phyloP scores from a whole-genome alignment of 2,797 vertebrate species.

The Ctenosaura bakeri region DNA sequence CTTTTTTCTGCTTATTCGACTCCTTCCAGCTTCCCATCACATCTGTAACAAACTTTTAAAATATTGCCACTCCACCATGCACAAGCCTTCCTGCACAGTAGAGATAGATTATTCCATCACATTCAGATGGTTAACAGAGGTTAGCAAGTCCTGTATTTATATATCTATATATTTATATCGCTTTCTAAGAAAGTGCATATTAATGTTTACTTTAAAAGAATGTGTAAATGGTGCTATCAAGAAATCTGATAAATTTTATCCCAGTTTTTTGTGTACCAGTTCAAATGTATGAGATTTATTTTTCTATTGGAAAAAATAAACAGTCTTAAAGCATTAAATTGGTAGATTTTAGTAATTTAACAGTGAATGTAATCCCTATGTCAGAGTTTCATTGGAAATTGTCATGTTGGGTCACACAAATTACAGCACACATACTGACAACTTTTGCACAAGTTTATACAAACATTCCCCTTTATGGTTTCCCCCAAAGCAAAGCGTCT shows the following conservation, averaged over 20 bases:
- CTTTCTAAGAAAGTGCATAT: constrained; percentile 92
- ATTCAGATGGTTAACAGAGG: constrained; percentile 90
- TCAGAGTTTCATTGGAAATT: constrained; percentile 77
- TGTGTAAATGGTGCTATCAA: constrained; percentile 92
- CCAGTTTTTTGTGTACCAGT: constrained; percentile 90
- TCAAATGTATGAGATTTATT: constrained; percentile 92
- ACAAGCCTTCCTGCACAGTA: constrained; percentile 88
- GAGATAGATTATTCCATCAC: constrained; percentile 87
- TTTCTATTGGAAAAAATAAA: constrained; percentile 91
- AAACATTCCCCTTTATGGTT: constrained; percentile 67
- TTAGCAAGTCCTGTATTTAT: constrained; percentile 86
- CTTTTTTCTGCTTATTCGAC: constrained; percentile 89
- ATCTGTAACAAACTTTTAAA: constrained; percentile 89
- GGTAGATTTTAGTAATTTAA: constrained; percentile 92
- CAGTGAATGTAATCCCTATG: constrained; percentile 83
- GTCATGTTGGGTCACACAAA: constrained; percentile 80
- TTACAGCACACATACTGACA: constrained; percentile 74
- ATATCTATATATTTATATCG: constrained; percentile 87
- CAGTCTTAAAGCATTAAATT: constrained; percentile 89
- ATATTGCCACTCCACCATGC: constrained; percentile 87
- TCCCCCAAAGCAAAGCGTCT: constrained; percentile 67
- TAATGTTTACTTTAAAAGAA: constrained; percentile 91
- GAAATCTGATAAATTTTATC: constrained; percentile 89
- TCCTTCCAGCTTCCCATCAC: constrained; percentile 89
- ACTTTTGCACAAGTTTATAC: constrained; percentile 70